Percentiles rank a stretch among this genome's conserved stretches.
Conservation (phyloP, 2,888 invertebrate genomes). For the Tiphia femorata region DNA sequence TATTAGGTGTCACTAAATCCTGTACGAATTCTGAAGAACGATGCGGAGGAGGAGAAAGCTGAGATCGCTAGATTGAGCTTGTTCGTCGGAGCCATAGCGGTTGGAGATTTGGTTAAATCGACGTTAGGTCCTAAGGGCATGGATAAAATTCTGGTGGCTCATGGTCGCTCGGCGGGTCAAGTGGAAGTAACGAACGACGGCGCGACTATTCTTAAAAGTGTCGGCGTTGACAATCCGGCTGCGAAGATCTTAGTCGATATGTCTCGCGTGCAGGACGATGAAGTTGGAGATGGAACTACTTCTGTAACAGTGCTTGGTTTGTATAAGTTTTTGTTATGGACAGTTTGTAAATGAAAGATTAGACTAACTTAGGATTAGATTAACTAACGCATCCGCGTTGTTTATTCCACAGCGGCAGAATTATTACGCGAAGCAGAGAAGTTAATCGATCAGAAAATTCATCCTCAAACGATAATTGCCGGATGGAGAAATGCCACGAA, state of each 20-base stretch:
- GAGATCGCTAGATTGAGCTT: conserved; percentile 98
- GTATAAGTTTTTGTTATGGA: conserved; percentile 27
- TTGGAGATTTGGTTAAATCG: conserved; percentile 98
- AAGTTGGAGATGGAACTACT: conserved; percentile 99
- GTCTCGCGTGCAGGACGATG: conserved; percentile 98
- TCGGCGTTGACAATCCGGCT: conserved; percentile 99
- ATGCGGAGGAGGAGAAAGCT: conserved; percentile 97
- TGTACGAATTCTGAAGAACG: conserved; percentile 92
- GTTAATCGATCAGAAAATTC: conserved; percentile 92
- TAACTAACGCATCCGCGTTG: conserved; percentile 4
- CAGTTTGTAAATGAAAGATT: background rate
- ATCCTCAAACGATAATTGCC: conserved; percentile 97
- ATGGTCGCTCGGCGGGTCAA: conserved; percentile 83
- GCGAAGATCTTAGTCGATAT: conserved; percentile 99
- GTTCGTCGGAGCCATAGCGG: conserved; percentile 98
- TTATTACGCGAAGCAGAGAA: conserved; percentile 95
- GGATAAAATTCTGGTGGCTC: conserved; percentile 90
- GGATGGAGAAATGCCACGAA: conserved; percentile 94
- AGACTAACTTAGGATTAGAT: background rate
- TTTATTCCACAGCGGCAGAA: conserved; percentile 81
- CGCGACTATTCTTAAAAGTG: conserved; percentile 95
- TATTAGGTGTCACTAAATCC: conserved; percentile 90
- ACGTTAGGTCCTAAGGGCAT: conserved; percentile 99
- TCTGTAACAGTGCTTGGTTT: conserved; percentile 93
- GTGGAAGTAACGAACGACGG: conserved; percentile 99